Evolutionary conservation across 2,113 vertebrate genomes (phyloP).

Genomic region (Axis porcinus): DNA sequence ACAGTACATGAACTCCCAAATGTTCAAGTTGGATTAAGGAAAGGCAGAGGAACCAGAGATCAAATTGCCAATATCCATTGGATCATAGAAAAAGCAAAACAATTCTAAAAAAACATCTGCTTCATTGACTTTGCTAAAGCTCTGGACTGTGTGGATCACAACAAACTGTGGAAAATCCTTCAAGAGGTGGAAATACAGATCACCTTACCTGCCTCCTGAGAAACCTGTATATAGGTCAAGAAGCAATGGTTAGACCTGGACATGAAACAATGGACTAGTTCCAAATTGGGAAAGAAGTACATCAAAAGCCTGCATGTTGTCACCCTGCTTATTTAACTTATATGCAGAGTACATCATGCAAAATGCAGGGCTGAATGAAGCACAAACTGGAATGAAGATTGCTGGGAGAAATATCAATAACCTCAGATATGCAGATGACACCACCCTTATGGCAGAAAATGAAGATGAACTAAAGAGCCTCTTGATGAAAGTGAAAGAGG

Average conservation of each 20-base stretch:
- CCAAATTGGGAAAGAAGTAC: not conserved
- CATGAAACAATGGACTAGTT: not conserved
- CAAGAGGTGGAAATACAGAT: not conserved
- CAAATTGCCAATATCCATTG: not conserved
- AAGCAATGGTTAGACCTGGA: not conserved
- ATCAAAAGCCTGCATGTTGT: not conserved
- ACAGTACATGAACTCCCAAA: fast-evolving
- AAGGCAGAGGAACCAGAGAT: not conserved
- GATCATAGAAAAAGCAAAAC: not conserved
- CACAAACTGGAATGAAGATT: not conserved
- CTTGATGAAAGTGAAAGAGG: not conserved
- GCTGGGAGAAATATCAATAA: not conserved
- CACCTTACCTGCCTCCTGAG: not conserved
- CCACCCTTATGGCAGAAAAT: not conserved
- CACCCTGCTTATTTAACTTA: not conserved
- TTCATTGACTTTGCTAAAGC: not conserved
- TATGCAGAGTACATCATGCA: not conserved
- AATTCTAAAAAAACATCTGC: not conserved
- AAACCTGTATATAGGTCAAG: not conserved
- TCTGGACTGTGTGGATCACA: not conserved
- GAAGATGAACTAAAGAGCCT: not conserved
- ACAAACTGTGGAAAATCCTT: not conserved
- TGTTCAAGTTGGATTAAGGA: not conserved
- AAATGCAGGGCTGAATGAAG: not conserved
- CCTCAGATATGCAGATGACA: not conserved